Evolutionary conservation across 2,797 vertebrate genomes (phyloP).

Genomic region (Valencia hispanica): DNA sequence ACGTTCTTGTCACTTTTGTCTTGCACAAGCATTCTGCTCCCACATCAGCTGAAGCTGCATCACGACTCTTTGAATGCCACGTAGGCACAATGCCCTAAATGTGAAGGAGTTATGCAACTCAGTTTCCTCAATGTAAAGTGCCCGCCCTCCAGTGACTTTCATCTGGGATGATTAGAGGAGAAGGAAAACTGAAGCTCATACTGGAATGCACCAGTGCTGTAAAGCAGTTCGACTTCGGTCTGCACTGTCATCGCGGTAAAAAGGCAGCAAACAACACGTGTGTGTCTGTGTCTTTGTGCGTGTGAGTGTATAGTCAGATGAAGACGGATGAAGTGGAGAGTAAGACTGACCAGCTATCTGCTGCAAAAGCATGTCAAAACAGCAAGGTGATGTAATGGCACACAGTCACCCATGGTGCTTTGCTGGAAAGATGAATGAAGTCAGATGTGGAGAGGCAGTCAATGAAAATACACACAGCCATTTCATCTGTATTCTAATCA

Average conservation of each 20-base stretch:
- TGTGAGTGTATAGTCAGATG: constrained; percentile 21
- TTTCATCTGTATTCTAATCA: constrained; percentile 59
- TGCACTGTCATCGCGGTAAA: constrained; percentile 36
- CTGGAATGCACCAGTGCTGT: constrained; percentile 37
- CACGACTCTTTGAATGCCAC: not conserved
- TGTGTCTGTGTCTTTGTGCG: not conserved
- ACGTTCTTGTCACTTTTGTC: not conserved
- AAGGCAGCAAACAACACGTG: constrained; percentile 14
- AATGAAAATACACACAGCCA: constrained; percentile 52
- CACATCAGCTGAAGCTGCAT: not conserved
- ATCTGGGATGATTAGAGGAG: constrained; percentile 7
- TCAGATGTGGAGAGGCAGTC: constrained; percentile 44
- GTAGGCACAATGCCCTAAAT: constrained; percentile 31
- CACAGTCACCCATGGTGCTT: constrained; percentile 66
- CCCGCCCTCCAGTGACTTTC: constrained; percentile 49
- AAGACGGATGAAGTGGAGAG: constrained; percentile 26
- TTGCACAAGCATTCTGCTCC: not conserved
- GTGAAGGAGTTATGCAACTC: constrained; percentile 38
- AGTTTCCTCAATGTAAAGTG: constrained; percentile 4
- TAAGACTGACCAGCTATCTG: constrained; percentile 33
- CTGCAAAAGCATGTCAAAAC: constrained; percentile 46
- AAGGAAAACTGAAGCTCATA: not conserved
- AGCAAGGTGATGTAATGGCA: constrained; percentile 63
- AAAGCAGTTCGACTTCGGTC: constrained; percentile 46
- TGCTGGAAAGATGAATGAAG: constrained; percentile 76